phyloP scores from a whole-genome alignment of 2,797 vertebrate genomes.

The Rhinoraja longicauda region DNA sequence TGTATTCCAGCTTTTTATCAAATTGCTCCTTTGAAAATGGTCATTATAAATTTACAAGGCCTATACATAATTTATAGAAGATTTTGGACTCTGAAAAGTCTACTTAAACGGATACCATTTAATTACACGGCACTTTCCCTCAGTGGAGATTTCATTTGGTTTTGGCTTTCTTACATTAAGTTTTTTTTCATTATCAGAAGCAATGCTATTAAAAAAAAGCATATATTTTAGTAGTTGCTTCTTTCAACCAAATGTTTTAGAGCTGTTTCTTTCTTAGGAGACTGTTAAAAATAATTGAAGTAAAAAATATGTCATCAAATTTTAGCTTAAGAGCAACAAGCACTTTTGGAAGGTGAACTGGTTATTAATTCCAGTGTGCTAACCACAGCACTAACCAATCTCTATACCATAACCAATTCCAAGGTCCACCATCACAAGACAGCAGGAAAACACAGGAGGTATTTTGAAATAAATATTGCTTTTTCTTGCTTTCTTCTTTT shows the following conservation, averaged over 20 bases:
- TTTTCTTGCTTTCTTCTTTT: no score
- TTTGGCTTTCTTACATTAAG: neutral
- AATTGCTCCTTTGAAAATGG: neutral
- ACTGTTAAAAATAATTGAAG: neutral
- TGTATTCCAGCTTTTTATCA: neutral
- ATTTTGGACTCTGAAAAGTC: neutral
- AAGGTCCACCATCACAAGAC: neutral
- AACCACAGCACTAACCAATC: neutral
- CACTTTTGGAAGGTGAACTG: neutral
- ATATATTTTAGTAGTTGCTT: neutral
- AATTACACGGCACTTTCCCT: neutral
- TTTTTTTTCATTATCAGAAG: neutral
- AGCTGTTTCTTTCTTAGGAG: neutral
- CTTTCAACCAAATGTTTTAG: no score
- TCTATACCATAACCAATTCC: neutral
- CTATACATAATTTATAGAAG: neutral
- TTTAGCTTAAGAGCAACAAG: neutral
- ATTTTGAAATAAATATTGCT: neutral
- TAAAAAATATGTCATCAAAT: neutral
- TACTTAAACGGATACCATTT: neutral
- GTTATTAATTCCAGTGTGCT: neutral
- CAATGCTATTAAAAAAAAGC: neutral
- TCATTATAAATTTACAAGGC: conserved; percentile 27
- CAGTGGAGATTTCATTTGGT: neutral
- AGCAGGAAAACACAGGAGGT: neutral